These are phyloP conservation scores for Chrosomus eos DNA, from an alignment of 2,797 vertebrate genomes.

Conservation along the genomic window DNA sequence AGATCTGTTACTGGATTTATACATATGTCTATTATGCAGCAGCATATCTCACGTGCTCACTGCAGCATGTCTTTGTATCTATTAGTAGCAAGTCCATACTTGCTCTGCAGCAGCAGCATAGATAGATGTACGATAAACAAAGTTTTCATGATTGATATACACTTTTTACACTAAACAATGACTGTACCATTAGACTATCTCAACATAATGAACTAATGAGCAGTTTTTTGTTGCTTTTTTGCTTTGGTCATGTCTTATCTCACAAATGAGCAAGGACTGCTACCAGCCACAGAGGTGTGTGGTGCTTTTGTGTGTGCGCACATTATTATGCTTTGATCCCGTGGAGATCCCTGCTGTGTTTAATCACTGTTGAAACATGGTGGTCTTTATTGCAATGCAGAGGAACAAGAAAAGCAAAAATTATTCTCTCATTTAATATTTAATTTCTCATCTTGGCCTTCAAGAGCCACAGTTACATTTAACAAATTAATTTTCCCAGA, in stretches of 20 bases:
- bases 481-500: constrained; percentile 30
- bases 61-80: not conserved
- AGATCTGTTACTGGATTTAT: not conserved
- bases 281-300: not conserved
- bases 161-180: not conserved
- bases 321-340: constrained; percentile 57
- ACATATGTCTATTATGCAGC: not conserved
- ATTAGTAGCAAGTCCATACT: not conserved
- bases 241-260: not conserved
- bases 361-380: constrained; percentile 43
- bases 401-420: constrained; percentile 30
- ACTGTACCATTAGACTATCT: not conserved
- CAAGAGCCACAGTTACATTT: constrained; percentile 26
- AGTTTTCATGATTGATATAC: not conserved
- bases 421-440: constrained; percentile 11
- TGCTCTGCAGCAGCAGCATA: no score
- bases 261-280: not conserved
- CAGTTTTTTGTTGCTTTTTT: not conserved
- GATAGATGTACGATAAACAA: no score
- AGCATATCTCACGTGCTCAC: not conserved
- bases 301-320: not conserved
- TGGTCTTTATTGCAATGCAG: constrained; percentile 46
- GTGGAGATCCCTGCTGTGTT: constrained; percentile 50
- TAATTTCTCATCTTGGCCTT: constrained; percentile 24
- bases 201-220: not conserved